Evolutionary conservation across 2,113 vertebrate species (phyloP).

Genomic region (Pontoporia blainvillei): DNA sequence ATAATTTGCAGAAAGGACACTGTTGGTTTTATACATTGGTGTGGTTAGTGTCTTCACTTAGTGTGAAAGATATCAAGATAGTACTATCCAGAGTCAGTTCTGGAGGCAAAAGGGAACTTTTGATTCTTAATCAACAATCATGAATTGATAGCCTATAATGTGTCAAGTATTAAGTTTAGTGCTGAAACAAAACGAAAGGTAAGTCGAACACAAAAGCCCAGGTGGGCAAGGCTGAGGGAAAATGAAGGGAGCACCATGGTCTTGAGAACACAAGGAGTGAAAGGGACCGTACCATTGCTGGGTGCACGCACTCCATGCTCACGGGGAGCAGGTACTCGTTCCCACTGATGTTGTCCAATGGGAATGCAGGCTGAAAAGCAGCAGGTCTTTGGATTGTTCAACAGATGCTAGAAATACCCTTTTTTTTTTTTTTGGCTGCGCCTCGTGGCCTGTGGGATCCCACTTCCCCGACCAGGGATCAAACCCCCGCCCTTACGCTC

Average conservation of each 20-base stretch:
- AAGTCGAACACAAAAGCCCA: neutral
- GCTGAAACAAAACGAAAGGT: neutral
- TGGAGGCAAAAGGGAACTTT: neutral
- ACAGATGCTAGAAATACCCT: neutral
- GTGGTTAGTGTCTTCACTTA: neutral
- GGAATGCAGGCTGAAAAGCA: neutral
- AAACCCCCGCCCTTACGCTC: no score
- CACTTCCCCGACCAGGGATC: no score
- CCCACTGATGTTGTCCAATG: neutral
- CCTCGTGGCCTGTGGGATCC: no score
- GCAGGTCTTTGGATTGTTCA: neutral
- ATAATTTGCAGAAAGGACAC: neutral
- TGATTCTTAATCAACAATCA: neutral
- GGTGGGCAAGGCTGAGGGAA: neutral
- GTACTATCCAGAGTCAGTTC: neutral
- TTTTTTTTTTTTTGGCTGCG: neutral
- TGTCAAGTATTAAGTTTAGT: neutral
- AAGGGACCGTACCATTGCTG: neutral
- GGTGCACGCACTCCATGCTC: fast-evolving
- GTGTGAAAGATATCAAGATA: neutral
- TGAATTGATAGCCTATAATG: neutral
- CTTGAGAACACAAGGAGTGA: neutral
- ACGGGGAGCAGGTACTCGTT: neutral
- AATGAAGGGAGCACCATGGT: neutral
- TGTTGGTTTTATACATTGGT: neutral